Base-by-base conservation (phyloP, 2,888 invertebrate genomes). In the Notodonta dromedarius region DNA sequence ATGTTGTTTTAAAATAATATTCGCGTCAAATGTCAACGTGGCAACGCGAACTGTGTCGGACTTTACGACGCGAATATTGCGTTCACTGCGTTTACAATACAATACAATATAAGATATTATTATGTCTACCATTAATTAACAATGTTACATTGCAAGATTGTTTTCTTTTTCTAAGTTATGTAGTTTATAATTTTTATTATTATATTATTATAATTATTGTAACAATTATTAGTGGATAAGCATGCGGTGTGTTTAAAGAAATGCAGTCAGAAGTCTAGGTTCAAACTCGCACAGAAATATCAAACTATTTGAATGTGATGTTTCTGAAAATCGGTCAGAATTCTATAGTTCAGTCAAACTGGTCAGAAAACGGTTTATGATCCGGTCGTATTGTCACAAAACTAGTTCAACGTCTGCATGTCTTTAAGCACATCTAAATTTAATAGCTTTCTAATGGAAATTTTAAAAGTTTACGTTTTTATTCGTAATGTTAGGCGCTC, bases 131-230 rank as follows among this genome's bases (percentile, higher is more conserved):
- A 46, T n/a, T n/a, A 46, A 46, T n/a, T n/a, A 46, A 46, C 13
- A 46, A 46, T 46, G 46, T 46, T 46, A 46, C 5, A 46, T 46
- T n/a, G 13, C 13, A 46, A 46, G 0, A n/a, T 46, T 46, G 46
- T 54, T 39, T 35, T 54, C 32, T 54, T 54, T 39, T 39, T 32
- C 14, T 54, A 54, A 54, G 54, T 54, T 54, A 54, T 53, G 11
- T 39, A 54, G 54, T 54, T 39, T 54, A 39, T 14, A 39, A 14
- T 32, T 54, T 54, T 13, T 52, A 39, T 54, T n/a, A 39, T 52
- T 52, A 2, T n/a, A n/a, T n/a, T 54, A 54, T 52, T 52, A 2
- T n/a, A 11, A 46, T 46, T 46, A 42, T 46, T 46, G 4, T 13
- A 46, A 13, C n/a, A 13, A 13, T 50, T 5, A 50, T 54, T 54